Evolutionary conservation across 1,140 invertebrate genomes (phyloP).

Genomic region (Neuroterus valhalla): DNA sequence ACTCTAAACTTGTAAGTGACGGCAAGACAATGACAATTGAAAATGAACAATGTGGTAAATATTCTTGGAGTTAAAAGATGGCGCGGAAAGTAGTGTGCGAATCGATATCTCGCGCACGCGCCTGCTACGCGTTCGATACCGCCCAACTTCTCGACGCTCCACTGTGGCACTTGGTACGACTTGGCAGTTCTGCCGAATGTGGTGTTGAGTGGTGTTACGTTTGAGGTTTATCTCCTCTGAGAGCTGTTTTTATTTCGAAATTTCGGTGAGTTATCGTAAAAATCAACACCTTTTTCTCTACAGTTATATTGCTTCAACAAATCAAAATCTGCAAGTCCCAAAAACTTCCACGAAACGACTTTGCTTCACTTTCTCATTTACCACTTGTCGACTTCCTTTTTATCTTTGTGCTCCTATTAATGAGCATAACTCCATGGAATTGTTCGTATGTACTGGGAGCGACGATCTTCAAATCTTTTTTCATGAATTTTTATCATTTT

Average conservation of each 20-base stretch:
- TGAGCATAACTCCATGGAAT: too few species aligned
- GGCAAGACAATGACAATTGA: background rate
- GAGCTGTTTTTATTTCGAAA: background rate
- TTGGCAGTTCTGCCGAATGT: conserved; percentile 7
- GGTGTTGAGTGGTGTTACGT: too few species aligned
- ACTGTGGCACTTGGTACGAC: background rate
- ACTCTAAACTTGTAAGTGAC: too few species aligned
- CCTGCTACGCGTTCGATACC: background rate
- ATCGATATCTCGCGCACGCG: conserved; percentile 16
- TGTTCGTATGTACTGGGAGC: too few species aligned
- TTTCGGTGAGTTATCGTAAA: conserved; percentile 3
- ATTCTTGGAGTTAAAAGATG: background rate
- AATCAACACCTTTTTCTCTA: background rate
- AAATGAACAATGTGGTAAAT: background rate
- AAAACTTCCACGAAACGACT: too few species aligned
- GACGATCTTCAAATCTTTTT: too few species aligned
- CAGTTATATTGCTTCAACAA: background rate
- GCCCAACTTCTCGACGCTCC: conserved; percentile 11
- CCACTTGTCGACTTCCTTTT: too few species aligned
- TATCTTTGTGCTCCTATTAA: too few species aligned
- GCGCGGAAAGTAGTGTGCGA: conserved; percentile 1
- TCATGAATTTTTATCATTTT: too few species aligned
- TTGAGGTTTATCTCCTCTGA: background rate
- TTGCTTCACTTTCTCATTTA: too few species aligned
- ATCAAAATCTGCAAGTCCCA: too few species aligned